Conservation (phyloP, 2,888 invertebrate genomes). For the Caenorhabditis sp. region DNA sequence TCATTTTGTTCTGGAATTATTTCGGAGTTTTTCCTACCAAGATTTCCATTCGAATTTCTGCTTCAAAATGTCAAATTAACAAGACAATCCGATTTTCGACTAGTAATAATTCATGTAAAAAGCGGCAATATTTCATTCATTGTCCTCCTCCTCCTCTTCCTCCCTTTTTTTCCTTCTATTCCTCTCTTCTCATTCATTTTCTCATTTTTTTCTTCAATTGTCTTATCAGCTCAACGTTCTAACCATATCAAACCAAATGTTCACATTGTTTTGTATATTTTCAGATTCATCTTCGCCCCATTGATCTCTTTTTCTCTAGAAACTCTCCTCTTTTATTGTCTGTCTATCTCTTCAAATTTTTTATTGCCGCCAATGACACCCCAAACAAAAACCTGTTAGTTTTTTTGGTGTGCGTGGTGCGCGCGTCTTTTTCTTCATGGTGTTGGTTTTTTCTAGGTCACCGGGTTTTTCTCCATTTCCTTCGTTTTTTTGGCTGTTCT, state of each 20-base stretch:
- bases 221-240: neutral
- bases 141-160: neutral
- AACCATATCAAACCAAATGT: neutral
- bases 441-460: neutral
- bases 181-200: neutral
- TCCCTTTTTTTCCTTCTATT: neutral
- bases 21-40: constrained; percentile 1
- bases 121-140: no score
- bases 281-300: neutral
- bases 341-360: neutral
- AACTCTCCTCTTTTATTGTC: no score
- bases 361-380: neutral
- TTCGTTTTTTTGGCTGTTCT: neutral
- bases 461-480: neutral
- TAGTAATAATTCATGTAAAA: no score
- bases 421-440: neutral
- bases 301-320: neutral
- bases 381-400: neutral
- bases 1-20: neutral
- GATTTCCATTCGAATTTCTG: neutral
- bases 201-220: neutral
- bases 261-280: no score
- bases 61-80: constrained; percentile 12
- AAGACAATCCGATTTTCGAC: no score
- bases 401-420: neutral